Evolutionary conservation across 1,140 invertebrate genomes (phyloP).

Genomic region (Calliopsis andreniformis): DNA sequence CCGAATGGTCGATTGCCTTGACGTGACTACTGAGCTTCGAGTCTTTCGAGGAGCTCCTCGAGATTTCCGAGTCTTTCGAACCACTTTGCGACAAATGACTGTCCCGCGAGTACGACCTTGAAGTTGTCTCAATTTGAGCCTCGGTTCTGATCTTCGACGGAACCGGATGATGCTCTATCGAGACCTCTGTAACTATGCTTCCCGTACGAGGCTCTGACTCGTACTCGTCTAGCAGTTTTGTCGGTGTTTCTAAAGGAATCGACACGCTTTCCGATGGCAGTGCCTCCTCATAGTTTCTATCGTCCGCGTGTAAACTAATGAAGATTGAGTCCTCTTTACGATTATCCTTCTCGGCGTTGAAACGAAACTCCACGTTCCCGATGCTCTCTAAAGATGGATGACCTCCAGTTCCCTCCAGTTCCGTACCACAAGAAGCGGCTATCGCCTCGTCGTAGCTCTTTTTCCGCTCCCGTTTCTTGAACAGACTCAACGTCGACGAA

Average conservation of each 20-base stretch:
- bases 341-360: constrained; percentile 71
- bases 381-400: constrained; percentile 77
- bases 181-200: constrained; percentile 74
- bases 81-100: constrained; percentile 58
- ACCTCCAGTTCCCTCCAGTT: constrained; percentile 2
- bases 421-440: constrained; percentile 34
- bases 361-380: constrained; percentile 77
- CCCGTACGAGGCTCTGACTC: constrained; percentile 63
- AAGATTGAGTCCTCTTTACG: constrained; percentile 74
- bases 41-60: constrained; percentile 48
- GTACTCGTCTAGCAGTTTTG: constrained; percentile 76
- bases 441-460: constrained; percentile 74
- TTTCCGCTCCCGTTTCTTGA: constrained; percentile 81
- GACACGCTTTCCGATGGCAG: constrained; percentile 76
- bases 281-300: constrained; percentile 72
- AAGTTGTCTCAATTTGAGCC: constrained; percentile 68
- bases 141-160: constrained; percentile 70
- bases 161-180: constrained; percentile 69
- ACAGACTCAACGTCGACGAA: constrained; percentile 80
- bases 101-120: constrained; percentile 48
- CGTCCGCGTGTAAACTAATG: constrained; percentile 75
- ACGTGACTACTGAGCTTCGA: constrained; percentile 46
- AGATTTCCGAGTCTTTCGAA: constrained; percentile 66
- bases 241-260: constrained; percentile 77
- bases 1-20: neutral